Percentiles rank a stretch among this genome's conserved stretches.
These are phyloP conservation scores for Formica aserva DNA, from an alignment of 2,888 invertebrate genomes.

Conservation along the genomic window DNA sequence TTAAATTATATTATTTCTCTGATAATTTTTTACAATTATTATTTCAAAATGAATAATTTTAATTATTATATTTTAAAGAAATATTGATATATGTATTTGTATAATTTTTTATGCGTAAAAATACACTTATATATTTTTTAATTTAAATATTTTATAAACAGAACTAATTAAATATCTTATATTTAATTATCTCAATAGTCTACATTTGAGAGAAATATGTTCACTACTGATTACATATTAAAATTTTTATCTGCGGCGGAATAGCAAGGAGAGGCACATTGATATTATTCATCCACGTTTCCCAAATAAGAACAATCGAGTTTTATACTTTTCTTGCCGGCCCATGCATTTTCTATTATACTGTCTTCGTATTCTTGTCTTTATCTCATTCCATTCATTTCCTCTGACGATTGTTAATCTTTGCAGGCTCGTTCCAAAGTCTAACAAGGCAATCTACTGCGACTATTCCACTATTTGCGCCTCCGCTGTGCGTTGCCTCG, in stretches of 20 bases:
- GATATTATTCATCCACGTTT: constrained; percentile 1
- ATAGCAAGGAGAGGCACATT: background rate
- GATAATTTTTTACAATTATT: background rate
- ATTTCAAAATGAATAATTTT: background rate
- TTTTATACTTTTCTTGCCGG: constrained; percentile 33
- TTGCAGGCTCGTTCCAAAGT: constrained; percentile 50
- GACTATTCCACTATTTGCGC: constrained; percentile 52
- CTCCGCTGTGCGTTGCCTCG: constrained; percentile 25
- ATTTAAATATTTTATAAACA: background rate
- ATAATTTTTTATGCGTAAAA: background rate
- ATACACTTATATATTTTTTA: background rate
- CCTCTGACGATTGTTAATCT: constrained; percentile 54
- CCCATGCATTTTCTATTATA: constrained; percentile 43
- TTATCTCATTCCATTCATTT: constrained; percentile 50
- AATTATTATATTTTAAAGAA: background rate
- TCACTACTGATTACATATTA: background rate
- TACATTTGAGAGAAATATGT: background rate
- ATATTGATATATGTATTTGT: background rate
- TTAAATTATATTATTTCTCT: background rate
- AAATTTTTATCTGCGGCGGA: background rate
- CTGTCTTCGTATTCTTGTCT: constrained; percentile 41
- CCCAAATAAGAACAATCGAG: constrained; percentile 10
- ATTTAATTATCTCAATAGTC: background rate
- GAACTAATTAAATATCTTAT: background rate
- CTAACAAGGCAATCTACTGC: constrained; percentile 55